Conservation (phyloP, 2,797 vertebrate genomes). For the Anguilla obscura region DNA sequence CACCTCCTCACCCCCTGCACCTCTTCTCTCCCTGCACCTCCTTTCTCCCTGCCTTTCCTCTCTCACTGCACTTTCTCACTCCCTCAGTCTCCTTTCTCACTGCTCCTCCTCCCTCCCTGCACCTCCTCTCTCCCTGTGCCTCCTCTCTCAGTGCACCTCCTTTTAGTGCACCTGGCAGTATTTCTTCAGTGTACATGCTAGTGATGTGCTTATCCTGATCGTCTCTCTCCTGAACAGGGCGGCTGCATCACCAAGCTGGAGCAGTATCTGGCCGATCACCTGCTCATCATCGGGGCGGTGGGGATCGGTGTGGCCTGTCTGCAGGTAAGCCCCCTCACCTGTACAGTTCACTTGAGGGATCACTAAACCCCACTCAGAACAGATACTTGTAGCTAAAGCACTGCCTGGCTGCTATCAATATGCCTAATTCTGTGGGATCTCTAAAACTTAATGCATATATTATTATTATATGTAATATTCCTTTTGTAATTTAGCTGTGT, state of each 20-base stretch:
- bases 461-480: no score
- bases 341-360: background rate
- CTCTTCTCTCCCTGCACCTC: background rate
- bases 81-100: background rate
- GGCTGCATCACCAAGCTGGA: slow-evolving; percentile 85
- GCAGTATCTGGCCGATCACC: slow-evolving; percentile 80
- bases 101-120: no score
- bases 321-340: slow-evolving; percentile 68
- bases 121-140: background rate
- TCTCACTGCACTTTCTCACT: background rate
- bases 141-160: background rate
- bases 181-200: background rate
- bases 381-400: background rate
- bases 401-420: no score
- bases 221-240: slow-evolving; percentile 64
- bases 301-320: slow-evolving; percentile 85
- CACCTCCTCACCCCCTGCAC: no score
- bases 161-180: background rate
- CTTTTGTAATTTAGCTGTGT: no score
- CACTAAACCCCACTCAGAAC: background rate
- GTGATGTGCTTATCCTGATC: slow-evolving; percentile 3
- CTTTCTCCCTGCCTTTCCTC: background rate
- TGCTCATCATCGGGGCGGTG: slow-evolving; percentile 81
- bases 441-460: no score
- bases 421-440: no score